Conservation (phyloP, 2,113 vertebrate genomes). For the Condylura cristata region DNA sequence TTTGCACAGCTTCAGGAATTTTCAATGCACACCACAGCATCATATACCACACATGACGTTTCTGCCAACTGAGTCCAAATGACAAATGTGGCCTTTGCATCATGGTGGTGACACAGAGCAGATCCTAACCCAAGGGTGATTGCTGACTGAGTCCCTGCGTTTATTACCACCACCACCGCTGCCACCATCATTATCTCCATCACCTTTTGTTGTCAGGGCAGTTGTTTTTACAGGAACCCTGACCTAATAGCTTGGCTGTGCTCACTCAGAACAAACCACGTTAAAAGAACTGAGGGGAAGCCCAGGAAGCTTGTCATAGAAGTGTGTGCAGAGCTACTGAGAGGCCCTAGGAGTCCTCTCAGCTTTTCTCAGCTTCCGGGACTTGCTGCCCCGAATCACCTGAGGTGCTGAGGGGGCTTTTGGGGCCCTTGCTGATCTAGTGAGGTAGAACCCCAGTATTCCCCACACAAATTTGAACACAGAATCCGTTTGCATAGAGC, state of each 20-base stretch:
- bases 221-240: background rate
- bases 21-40: background rate
- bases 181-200: too few relatives aligned
- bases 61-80: background rate
- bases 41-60: background rate
- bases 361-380: background rate
- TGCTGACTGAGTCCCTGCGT: background rate
- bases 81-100: background rate
- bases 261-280: background rate
- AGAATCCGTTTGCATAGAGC: background rate
- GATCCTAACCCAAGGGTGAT: background rate
- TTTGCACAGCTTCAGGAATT: background rate
- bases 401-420: background rate
- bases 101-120: background rate
- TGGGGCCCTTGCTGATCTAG: background rate
- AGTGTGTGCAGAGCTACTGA: background rate
- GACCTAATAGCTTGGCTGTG: background rate
- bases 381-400: background rate
- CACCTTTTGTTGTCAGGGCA: background rate
- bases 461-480: background rate
- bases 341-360: background rate
- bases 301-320: background rate
- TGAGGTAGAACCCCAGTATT: background rate
- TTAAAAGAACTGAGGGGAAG: background rate
- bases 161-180: background rate